Evolutionary conservation across 2,888 invertebrate genomes (phyloP).

Genomic region (Synergus itoensis): DNA sequence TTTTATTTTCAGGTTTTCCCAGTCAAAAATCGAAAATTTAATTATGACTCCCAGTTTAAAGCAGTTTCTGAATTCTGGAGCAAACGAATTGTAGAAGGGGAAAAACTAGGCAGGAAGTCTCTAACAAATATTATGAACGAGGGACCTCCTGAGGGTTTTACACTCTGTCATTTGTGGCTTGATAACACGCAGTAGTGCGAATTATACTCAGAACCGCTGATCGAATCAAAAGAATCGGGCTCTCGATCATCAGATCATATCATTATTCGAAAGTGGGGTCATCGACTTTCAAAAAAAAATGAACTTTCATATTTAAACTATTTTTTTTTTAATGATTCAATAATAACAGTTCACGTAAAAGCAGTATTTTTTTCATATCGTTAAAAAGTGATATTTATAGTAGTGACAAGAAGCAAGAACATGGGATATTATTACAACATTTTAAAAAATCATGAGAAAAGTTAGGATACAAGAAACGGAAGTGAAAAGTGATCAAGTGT

Average conservation of each 20-base stretch:
- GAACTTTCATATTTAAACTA: neutral
- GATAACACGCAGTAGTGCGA: conserved; percentile 34
- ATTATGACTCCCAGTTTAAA: neutral
- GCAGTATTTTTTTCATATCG: too few species aligned
- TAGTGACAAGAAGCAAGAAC: too few species aligned
- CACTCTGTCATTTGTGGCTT: conserved; percentile 30
- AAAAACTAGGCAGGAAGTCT: conserved; percentile 35
- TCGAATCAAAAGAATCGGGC: neutral
- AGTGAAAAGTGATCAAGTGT: too few species aligned
- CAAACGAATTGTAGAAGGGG: conserved; percentile 24
- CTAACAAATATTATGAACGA: conserved; percentile 38
- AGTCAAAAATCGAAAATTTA: neutral
- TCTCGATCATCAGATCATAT: neutral
- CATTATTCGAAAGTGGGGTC: conserved; percentile 9
- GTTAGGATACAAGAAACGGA: too few species aligned
- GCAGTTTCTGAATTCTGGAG: conserved; percentile 17
- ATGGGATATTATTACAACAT: too few species aligned
- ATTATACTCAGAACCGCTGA: neutral
- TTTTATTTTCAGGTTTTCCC: too few species aligned
- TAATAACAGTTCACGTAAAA: neutral
- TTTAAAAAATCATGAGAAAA: too few species aligned
- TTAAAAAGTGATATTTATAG: too few species aligned
- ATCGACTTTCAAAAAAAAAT: neutral
- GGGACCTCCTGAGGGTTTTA: conserved; percentile 27
- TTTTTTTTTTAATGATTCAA: neutral